Base-by-base conservation (phyloP, 2,888 invertebrate genomes). In the Pammene aurita region DNA sequence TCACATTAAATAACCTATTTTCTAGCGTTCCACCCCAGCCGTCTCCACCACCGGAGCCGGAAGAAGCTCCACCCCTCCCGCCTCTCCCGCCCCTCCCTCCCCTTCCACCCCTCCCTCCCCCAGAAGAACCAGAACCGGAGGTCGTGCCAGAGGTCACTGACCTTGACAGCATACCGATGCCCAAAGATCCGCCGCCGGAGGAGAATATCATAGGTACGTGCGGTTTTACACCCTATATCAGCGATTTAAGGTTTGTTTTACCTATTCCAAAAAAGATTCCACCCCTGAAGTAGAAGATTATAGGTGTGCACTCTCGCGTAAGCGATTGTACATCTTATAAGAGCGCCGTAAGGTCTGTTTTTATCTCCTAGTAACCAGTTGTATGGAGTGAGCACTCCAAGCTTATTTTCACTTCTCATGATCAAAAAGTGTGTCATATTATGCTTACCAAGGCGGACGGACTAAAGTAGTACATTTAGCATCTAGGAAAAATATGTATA, bases 101-200 rank as follows among this genome's bases (percentile, higher is more conserved):
- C n/a, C 44, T 52, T 0, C 55, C 50, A 10, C 44, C 57, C 0
- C 26, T 4, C n/a, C 44, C 52, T 0, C 55, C 50, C 16, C 57
- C 41, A 11, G 48, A 38, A 10, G 68, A 63, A 7, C 38, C 41
- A 0, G 54, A 10, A 9, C 14, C 46, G 0, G 46, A 41, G 0
- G 14, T 52, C 18, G 65, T 69, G 26, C 34, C 50, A 5, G 55
- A 54, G 11, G 58, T 66, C n/a, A 50, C 66, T 7, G 70, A 70
- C 66, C 77, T 76, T 0, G 72, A 73, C 18, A 75, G 75, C 46
- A 79, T 79, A 38, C 80, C 80, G 38, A 63, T 79, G 35, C 78
- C 78, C 10, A 73, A 72, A 11, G 78, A 77, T n/a, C 70, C 74
- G 0, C 72, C 72, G 0, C 66, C 75, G 0, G 70, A 34, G 1